phyloP scores from a whole-genome alignment of 1,140 invertebrate species.

The Agrypnia vestita region DNA sequence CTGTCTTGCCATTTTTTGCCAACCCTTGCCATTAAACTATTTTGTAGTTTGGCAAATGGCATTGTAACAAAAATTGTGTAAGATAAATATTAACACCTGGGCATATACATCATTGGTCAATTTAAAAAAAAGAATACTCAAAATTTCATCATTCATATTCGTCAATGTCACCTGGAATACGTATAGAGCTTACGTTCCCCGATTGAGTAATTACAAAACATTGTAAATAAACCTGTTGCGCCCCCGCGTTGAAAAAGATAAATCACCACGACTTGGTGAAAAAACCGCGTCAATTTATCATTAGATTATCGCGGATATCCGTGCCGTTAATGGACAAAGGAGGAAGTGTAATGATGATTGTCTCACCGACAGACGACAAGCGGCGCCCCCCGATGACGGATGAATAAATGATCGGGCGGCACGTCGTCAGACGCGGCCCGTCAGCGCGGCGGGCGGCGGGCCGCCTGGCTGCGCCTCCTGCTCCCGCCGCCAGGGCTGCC shows the following conservation, averaged over 20 bases:
- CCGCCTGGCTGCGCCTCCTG: background rate
- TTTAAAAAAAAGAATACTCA: no score
- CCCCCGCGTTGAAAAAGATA: constrained; percentile 8
- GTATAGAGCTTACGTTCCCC: no score
- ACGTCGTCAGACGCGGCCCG: constrained; percentile 14
- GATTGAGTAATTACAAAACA: background rate
- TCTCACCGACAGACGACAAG: constrained; percentile 30
- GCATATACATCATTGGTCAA: no score
- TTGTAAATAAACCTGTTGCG: constrained; percentile 26
- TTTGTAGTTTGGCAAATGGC: no score
- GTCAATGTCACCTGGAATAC: no score
- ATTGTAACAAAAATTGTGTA: no score
- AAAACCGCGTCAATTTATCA: constrained; percentile 40
- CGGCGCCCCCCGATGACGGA: constrained; percentile 29
- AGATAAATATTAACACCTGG: no score
- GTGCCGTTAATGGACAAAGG: constrained; percentile 35
- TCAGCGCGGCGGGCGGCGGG: background rate
- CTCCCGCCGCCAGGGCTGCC: background rate
- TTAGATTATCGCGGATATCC: constrained; percentile 42
- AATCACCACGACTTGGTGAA: constrained; percentile 27
- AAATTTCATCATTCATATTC: no score
- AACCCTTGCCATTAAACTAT: no score
- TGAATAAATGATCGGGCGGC: constrained; percentile 36
- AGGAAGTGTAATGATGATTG: constrained; percentile 41
- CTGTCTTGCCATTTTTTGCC: no score